A percentile compares a stretch with the other conserved stretches of the same genome.
phyloP scores from a whole-genome alignment of 1,140 invertebrate genomes.

The Hormaphis cornu region DNA sequence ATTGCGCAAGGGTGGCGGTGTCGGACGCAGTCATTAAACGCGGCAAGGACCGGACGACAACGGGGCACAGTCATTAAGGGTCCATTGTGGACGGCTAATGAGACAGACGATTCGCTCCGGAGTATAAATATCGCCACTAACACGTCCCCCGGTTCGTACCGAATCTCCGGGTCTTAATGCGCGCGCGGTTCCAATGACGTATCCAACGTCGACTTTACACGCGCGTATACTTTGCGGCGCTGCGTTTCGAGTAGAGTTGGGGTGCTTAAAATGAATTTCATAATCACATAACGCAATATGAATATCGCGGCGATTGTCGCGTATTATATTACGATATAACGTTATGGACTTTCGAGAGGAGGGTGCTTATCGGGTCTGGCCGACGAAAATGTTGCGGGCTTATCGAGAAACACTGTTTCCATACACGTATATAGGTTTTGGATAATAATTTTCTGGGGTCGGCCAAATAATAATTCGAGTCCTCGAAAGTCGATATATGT shows the following conservation, averaged over 20 bases:
- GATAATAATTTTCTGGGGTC: too few species aligned
- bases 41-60: background rate
- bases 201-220: background rate
- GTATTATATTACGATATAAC: too few species aligned
- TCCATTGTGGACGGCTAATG: slow-evolving; percentile 31
- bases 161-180: slow-evolving; percentile 12
- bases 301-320: background rate
- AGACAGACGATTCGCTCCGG: slow-evolving; percentile 29
- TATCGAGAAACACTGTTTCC: too few species aligned
- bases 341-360: too few species aligned
- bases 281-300: too few species aligned
- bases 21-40: slow-evolving; percentile 9
- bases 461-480: too few species aligned
- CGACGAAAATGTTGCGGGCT: too few species aligned
- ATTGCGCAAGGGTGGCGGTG: background rate
- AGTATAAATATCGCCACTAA: slow-evolving; percentile 21
- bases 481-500: too few species aligned
- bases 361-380: too few species aligned
- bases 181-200: background rate
- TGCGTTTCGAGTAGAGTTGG: too few species aligned
- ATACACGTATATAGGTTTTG: too few species aligned
- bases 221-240: too few species aligned
- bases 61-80: slow-evolving; percentile 7
- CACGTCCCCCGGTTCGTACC: background rate
- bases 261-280: background rate